phyloP scores from a whole-genome alignment of 2,113 vertebrate genomes.

The Passer montanus region DNA sequence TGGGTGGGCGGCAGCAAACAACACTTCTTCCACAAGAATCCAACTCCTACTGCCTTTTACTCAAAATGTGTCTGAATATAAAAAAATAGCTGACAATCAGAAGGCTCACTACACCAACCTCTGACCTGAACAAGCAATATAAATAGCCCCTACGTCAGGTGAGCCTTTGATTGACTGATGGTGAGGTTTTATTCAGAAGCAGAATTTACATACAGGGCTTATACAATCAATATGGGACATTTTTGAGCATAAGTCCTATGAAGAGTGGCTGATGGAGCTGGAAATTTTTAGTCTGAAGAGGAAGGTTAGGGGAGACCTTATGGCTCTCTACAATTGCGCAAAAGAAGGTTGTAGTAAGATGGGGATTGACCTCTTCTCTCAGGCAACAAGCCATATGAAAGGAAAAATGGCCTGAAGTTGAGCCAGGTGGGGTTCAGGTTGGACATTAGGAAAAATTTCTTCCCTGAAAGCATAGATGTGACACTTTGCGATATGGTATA shows the following conservation, averaged over 20 bases:
- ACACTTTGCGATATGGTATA: too few species aligned
- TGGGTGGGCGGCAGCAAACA: neutral
- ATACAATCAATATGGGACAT: neutral
- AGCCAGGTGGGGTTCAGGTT: neutral
- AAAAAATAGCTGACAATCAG: neutral
- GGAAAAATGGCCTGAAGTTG: neutral
- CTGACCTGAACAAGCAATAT: neutral
- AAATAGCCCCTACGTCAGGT: neutral
- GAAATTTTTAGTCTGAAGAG: neutral
- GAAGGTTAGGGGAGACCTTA: neutral
- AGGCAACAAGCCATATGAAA: neutral
- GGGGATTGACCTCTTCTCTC: neutral
- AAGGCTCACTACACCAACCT: neutral
- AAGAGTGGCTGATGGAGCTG: neutral
- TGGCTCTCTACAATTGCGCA: accelerated
- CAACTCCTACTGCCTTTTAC: neutral
- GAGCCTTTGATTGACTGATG: neutral
- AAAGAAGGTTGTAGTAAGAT: neutral
- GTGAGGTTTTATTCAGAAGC: neutral
- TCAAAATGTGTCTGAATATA: neutral
- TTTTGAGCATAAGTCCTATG: neutral
- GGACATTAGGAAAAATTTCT: neutral
- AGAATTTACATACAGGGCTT: neutral
- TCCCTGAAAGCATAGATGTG: neutral
- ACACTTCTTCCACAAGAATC: neutral